Base-by-base conservation (phyloP, 2,888 invertebrate genomes). In the Chironomus tentans region DNA sequence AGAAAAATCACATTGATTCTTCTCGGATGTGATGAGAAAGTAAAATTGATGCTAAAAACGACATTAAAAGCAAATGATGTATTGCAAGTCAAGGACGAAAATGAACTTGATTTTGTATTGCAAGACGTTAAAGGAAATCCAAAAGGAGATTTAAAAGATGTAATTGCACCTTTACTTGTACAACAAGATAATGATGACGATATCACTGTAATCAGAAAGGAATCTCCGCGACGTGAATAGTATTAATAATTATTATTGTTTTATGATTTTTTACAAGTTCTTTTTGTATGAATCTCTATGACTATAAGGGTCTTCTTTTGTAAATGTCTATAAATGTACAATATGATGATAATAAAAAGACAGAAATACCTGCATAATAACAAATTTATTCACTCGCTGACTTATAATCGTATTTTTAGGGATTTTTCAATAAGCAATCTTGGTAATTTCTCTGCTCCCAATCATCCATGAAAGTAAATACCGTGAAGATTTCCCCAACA, bases 1-100 rank as follows among this genome's bases (percentile, higher is more conserved):
- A 87, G 91, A 38, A 90, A 91, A 13, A 92, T 92, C 78, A 89
- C 89, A 0, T 82, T 94, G 2, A 90, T 92, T 77, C 86, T 94
- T 76, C 85, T 92, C 77, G 80, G 80, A 75, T 80, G 81, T 4
- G 80, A 82, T 15, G 81, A 82, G 76, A 80, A 82, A 75, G 82
- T 83, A 13, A 78, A 78, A 50, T 77, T 81, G 3, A 80, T 84
- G 2, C 77, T 84, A 1, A 83, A 81, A 38, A 83, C 82, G 78
- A 82, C 83, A 3, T 50, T 69, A 2, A 76, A 76, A 28, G 65
- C 48, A 18, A 70, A 50, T n/a, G 47, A 75, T 68, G 76, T 77
- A 12, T 28, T 22, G 13, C 76, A 77, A 69, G 77, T 73, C 22
- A 61, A 70, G 21, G 76, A 46, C 69, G 78, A 78, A 38, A 46